Percentiles rank a stretch among this genome's conserved stretches.
These are phyloP conservation scores for Rotaria macrura DNA, from an alignment of 2,888 invertebrate genomes.

Conservation along the genomic window DNA sequence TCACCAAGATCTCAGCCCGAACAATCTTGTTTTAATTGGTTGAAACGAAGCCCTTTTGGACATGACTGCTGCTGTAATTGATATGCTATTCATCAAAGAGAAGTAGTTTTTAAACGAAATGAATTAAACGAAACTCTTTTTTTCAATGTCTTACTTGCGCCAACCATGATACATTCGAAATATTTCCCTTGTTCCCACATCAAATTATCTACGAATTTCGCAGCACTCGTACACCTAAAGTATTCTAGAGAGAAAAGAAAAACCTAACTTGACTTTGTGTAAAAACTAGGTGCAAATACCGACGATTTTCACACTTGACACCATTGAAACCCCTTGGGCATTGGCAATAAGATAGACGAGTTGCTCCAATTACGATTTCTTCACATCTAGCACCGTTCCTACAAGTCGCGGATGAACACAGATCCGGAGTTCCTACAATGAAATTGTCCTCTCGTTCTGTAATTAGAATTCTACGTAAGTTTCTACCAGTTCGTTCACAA, in stretches of 20 bases:
- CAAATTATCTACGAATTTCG: neutral
- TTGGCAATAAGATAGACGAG: neutral
- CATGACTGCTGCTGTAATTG: neutral
- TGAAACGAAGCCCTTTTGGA: neutral
- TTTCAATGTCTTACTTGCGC: neutral
- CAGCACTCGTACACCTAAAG: neutral
- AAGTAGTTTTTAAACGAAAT: neutral
- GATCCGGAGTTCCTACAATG: neutral
- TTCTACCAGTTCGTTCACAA: neutral
- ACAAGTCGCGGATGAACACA: neutral
- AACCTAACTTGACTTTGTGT: neutral
- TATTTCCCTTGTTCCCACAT: neutral
- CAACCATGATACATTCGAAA: neutral
- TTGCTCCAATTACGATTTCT: neutral
- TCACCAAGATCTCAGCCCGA: neutral
- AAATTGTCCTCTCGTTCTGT: neutral
- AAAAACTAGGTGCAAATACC: neutral
- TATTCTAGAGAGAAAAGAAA: neutral
- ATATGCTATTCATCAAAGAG: neutral
- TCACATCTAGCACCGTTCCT: neutral
- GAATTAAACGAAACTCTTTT: neutral
- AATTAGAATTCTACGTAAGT: neutral
- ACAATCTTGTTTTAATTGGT: neutral
- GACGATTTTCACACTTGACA: neutral
- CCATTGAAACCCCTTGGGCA: neutral